Evolutionary conservation across 1,140 invertebrate genomes (phyloP).

Genomic region (Euwallacea similis): DNA sequence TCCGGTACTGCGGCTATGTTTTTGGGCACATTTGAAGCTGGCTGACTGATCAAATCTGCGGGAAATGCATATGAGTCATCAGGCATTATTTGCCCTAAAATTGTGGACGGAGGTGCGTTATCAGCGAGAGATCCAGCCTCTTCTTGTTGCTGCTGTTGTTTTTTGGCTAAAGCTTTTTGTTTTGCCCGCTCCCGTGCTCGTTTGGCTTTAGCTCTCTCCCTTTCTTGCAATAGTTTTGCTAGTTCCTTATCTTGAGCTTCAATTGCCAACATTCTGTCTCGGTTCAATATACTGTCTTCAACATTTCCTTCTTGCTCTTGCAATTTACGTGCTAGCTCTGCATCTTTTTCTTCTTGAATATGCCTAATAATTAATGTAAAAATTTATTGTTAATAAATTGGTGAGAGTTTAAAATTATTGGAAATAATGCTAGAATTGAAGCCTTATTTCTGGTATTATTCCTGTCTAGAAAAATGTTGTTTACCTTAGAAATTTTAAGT

Average conservation of each 20-base stretch:
- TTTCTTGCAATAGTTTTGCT: conserved; percentile 85
- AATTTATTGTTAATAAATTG: background rate
- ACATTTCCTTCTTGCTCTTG: conserved; percentile 63
- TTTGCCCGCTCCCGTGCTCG: conserved; percentile 67
- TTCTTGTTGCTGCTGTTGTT: conserved; percentile 59
- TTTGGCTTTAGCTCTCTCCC: conserved; percentile 70
- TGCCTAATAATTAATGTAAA: conserved; percentile 52
- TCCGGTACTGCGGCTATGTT: conserved; percentile 41
- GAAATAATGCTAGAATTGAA: no score
- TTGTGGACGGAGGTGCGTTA: conserved; percentile 27
- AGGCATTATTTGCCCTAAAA: conserved; percentile 44
- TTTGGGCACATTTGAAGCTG: conserved; percentile 32
- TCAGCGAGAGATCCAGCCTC: conserved; percentile 47
- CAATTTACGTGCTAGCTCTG: conserved; percentile 60
- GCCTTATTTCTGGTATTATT: no score
- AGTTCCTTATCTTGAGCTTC: conserved; percentile 91
- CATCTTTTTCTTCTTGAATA: conserved; percentile 66
- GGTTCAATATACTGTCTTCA: conserved; percentile 63
- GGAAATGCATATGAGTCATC: conserved; percentile 52
- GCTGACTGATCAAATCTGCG: conserved; percentile 47
- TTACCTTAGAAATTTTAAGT: no score
- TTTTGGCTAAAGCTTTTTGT: conserved; percentile 67
- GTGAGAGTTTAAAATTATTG: no score
- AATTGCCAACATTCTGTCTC: conserved; percentile 77
- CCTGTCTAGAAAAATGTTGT: no score